Percentiles rank a stretch among this genome's conserved stretches.
Conservation (phyloP, 2,113 vertebrate species). For the Otocyon megalotis region DNA sequence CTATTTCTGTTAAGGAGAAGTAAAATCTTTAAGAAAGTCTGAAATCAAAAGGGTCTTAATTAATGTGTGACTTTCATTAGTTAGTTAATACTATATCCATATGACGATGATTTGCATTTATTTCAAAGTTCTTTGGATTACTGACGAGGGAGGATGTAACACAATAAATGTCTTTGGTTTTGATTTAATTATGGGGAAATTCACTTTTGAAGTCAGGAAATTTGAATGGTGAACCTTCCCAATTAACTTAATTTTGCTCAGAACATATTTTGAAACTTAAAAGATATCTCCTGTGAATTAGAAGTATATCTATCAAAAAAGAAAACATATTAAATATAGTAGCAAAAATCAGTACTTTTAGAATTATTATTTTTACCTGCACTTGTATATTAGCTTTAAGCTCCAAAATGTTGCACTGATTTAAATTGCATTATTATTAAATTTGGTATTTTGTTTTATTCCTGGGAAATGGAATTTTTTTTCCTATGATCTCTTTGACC, state of each 20-base stretch:
- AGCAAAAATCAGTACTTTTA: slow-evolving; percentile 12
- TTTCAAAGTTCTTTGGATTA: slow-evolving; percentile 26
- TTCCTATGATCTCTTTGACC: neutral
- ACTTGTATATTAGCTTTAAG: neutral
- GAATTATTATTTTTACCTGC: slow-evolving; percentile 28
- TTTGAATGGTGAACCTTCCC: neutral
- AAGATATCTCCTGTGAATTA: slow-evolving; percentile 6
- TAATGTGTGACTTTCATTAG: slow-evolving; percentile 28
- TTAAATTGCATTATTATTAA: slow-evolving; percentile 48
- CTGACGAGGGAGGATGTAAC: neutral
- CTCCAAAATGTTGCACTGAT: neutral
- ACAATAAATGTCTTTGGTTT: neutral
- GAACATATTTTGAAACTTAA: neutral
- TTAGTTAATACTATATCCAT: slow-evolving; percentile 26
- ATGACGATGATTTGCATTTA: slow-evolving; percentile 44
- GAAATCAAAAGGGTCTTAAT: neutral
- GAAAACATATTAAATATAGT: slow-evolving; percentile 30
- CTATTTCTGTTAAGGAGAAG: neutral
- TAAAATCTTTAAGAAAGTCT: slow-evolving; percentile 38
- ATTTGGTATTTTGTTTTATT: slow-evolving; percentile 55
- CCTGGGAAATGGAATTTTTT: neutral
- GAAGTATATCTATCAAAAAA: slow-evolving; percentile 36
- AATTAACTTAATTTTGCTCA: slow-evolving; percentile 50
- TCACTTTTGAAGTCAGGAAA: slow-evolving; percentile 29
- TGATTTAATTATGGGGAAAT: slow-evolving; percentile 16